Percentiles rank a stretch among this genome's conserved stretches.
Evolutionary conservation across 2,113 vertebrate genomes (phyloP).

Genomic region (Tylochromis polylepis): DNA sequence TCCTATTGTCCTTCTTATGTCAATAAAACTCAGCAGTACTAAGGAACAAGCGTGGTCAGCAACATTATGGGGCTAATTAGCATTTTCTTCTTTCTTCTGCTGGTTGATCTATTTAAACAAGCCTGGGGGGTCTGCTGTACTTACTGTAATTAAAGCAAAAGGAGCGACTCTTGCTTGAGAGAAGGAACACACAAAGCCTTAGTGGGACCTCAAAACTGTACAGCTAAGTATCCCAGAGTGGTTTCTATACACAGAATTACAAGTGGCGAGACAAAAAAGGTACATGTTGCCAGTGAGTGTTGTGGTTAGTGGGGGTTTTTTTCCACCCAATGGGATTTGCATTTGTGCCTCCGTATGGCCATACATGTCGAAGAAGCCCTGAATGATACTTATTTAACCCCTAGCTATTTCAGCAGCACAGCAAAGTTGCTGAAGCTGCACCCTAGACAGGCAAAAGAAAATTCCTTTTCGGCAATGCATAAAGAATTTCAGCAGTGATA

Average conservation of each 20-base stretch:
- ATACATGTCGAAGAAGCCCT: conserved; percentile 1
- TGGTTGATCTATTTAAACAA: conserved; percentile 72
- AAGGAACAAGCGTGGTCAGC: conserved; percentile 68
- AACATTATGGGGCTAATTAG: conserved; percentile 72
- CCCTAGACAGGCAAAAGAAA: conserved; percentile 4
- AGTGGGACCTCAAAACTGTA: conserved; percentile 23
- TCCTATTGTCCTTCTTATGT: conserved; percentile 72
- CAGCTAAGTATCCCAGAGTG: conserved; percentile 37
- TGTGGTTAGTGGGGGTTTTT: conserved; percentile 8
- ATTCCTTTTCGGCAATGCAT: conserved; percentile 44
- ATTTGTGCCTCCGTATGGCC: conserved; percentile 1
- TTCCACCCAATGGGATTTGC: not conserved
- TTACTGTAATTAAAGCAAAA: conserved; percentile 73
- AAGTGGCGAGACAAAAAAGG: conserved; percentile 17
- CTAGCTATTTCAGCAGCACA: conserved; percentile 24
- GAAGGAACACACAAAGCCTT: conserved; percentile 42
- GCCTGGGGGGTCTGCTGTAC: conserved; percentile 66
- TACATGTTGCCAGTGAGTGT: conserved; percentile 32
- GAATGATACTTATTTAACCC: conserved; percentile 37
- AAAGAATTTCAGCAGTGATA: conserved; percentile 50
- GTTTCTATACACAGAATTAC: conserved; percentile 35
- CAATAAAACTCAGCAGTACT: conserved; percentile 69
- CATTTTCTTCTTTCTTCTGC: conserved; percentile 73
- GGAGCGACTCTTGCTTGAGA: conserved; percentile 47
- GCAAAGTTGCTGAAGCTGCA: conserved; percentile 68